Conservation (phyloP, 2,113 vertebrate genomes). For the Anguilla japonica region DNA sequence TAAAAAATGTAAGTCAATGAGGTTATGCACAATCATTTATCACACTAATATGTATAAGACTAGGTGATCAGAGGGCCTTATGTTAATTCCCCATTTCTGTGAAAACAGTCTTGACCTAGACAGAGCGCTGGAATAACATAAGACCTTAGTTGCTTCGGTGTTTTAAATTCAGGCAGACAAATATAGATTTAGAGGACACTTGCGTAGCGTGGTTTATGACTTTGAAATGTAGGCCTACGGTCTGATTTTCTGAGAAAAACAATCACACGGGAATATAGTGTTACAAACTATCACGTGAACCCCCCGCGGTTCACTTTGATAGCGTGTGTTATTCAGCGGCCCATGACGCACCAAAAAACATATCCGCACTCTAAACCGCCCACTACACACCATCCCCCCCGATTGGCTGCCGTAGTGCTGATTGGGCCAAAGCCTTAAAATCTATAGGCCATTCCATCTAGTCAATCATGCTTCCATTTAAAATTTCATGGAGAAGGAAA, state of each 20-base stretch:
- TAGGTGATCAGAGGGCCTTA: too few relatives aligned
- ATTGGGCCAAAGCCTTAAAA: conserved; percentile 14
- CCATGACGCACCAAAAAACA: conserved; percentile 35
- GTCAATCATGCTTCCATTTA: conserved; percentile 22
- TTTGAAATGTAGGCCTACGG: background rate
- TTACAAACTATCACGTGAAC: conserved; percentile 9
- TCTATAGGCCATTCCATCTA: conserved; percentile 5
- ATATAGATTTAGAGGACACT: background rate
- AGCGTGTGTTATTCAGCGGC: conserved; percentile 31
- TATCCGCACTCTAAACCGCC: conserved; percentile 28
- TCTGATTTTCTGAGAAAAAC: background rate
- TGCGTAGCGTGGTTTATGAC: background rate
- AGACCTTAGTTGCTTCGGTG: too few relatives aligned
- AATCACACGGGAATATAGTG: background rate
- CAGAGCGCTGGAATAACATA: too few relatives aligned
- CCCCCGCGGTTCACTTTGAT: background rate
- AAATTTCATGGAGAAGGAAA: conserved; percentile 21
- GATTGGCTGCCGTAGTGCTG: conserved; percentile 25
- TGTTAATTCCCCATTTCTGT: too few relatives aligned
- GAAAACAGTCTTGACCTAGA: too few relatives aligned
- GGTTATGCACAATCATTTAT: too few relatives aligned
- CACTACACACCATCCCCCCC: background rate
- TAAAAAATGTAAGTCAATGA: too few relatives aligned
- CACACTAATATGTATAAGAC: too few relatives aligned
- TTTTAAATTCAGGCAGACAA: too few relatives aligned